These are phyloP conservation scores for Poicephalus meyeri DNA, from an alignment of 2,113 vertebrate species.

Conservation along the genomic window DNA sequence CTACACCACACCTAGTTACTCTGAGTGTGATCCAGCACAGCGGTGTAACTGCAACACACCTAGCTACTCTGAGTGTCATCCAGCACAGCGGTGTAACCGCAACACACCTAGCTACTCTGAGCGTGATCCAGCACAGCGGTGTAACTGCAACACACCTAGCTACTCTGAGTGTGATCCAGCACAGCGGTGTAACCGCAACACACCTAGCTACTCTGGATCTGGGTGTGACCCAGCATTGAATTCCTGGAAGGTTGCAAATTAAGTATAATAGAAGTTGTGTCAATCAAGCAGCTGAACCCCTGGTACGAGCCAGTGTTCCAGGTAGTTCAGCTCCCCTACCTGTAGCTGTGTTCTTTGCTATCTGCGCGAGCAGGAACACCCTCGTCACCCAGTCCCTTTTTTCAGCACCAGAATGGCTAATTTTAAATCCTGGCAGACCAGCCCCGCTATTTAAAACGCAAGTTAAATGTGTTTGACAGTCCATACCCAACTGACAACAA, in stretches of 20 bases:
- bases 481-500: slow-evolving; percentile 8
- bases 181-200: no score
- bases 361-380: not conserved
- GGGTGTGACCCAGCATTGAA: fast-evolving
- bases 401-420: not conserved
- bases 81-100: no score
- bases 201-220: no score
- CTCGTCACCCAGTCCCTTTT: not conserved
- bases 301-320: fast-evolving
- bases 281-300: not conserved
- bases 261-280: not conserved
- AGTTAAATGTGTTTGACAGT: slow-evolving; percentile 15
- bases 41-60: no score
- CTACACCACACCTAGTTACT: fast-evolving
- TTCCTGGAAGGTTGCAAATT: not conserved
- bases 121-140: no score
- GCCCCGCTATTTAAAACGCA: not conserved
- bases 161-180: fast-evolving
- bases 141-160: no score
- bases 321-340: not conserved
- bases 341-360: not conserved
- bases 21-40: not conserved
- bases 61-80: no score
- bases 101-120: no score
- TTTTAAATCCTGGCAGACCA: not conserved